Evolutionary conservation across 2,888 invertebrate genomes (phyloP).

Genomic region (Dascillus cervinus): DNA sequence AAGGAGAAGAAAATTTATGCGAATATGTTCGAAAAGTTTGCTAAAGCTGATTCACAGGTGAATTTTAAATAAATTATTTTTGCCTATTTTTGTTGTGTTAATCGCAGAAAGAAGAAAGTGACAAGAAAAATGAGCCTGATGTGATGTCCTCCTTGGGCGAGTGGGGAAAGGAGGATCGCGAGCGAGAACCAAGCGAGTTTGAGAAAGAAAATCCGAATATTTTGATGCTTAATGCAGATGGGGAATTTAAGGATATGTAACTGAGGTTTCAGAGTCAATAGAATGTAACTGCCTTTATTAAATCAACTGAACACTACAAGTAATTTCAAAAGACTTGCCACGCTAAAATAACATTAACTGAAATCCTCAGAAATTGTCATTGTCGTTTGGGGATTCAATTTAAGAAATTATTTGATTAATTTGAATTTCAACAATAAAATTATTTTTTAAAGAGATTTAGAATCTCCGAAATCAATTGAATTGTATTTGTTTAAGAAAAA

Average conservation of each 20-base stretch:
- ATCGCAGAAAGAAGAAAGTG: conserved; percentile 60
- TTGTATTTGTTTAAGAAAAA: too few species aligned
- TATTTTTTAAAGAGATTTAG: too few species aligned
- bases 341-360: too few species aligned
- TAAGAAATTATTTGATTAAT: too few species aligned
- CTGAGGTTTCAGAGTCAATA: too few species aligned
- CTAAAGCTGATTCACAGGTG: conserved; percentile 70
- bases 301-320: too few species aligned
- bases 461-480: too few species aligned
- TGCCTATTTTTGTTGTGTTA: conserved; percentile 3
- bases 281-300: too few species aligned
- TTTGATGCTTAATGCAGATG: conserved; percentile 63
- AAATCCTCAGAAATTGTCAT: too few species aligned
- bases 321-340: too few species aligned
- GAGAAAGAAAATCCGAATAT: conserved; percentile 75
- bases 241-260: conserved; percentile 69
- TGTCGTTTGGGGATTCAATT: too few species aligned
- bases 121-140: conserved; percentile 59
- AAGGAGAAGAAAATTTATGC: conserved; percentile 84
- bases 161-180: conserved; percentile 65
- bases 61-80: conserved; percentile 20
- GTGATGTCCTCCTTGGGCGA: conserved; percentile 67
- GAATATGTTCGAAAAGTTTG: conserved; percentile 94
- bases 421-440: too few species aligned
- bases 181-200: conserved; percentile 65